Conservation (phyloP, 2,113 vertebrate species). For the Riparia riparia region DNA sequence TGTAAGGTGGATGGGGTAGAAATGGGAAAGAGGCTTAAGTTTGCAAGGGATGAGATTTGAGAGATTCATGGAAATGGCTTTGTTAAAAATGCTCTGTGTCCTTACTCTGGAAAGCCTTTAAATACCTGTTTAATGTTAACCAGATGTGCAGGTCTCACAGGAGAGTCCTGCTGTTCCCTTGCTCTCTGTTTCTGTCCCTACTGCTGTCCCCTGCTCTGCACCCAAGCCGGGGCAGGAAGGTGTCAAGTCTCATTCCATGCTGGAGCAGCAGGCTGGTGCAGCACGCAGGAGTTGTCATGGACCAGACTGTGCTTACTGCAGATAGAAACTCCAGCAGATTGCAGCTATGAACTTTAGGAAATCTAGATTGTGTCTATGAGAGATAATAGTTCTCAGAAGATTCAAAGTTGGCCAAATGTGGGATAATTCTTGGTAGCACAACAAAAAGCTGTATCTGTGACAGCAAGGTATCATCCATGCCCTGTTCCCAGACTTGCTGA, state of each 20-base stretch:
- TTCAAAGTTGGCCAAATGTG: background rate
- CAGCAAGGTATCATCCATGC: background rate
- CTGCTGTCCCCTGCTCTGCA: background rate
- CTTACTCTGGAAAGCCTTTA: background rate
- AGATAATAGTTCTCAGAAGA: background rate
- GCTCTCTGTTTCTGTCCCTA: background rate
- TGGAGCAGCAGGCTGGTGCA: background rate
- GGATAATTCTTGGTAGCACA: background rate
- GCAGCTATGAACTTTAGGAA: background rate
- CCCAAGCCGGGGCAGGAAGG: background rate
- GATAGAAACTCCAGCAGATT: background rate
- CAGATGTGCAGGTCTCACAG: background rate
- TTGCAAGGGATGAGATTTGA: background rate
- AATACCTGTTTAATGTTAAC: background rate
- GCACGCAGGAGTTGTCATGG: fast-evolving
- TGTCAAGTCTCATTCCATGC: background rate
- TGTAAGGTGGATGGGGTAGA: background rate
- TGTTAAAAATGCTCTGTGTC: background rate
- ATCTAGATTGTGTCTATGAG: fast-evolving
- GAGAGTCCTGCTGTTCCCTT: background rate
- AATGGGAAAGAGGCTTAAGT: background rate
- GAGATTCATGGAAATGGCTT: background rate
- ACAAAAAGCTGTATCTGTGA: background rate
- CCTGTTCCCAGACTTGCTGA: background rate
- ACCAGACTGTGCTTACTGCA: background rate